A percentile compares a stretch with the other conserved stretches of the same genome.
phyloP scores from a whole-genome alignment of 2,113 vertebrate species.

The Takifugu bimaculatus region DNA sequence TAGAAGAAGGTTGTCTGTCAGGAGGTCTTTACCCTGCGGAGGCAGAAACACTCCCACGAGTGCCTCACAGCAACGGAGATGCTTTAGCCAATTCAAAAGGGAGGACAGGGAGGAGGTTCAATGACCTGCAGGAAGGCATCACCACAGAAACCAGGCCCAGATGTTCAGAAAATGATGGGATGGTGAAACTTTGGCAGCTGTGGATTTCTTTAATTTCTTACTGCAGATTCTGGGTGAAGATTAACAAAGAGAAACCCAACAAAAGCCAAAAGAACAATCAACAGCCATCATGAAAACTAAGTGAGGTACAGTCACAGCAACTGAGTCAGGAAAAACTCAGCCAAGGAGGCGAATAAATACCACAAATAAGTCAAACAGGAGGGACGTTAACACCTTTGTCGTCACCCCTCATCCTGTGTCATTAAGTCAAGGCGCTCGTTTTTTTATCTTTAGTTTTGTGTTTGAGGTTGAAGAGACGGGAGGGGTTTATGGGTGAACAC shows the following conservation, averaged over 20 bases:
- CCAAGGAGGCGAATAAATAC: constrained; percentile 57
- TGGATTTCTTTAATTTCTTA: not conserved
- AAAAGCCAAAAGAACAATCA: constrained; percentile 7
- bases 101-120: too few species aligned
- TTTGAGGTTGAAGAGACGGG: constrained; percentile 34
- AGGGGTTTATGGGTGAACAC: constrained; percentile 23
- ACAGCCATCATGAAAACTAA: constrained; percentile 22
- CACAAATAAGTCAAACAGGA: constrained; percentile 45
- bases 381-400: constrained; percentile 10
- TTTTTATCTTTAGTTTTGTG: constrained; percentile 4
- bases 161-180: too few species aligned
- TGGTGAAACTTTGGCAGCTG: too few species aligned
- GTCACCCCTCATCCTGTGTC: constrained; percentile 20
- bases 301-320: constrained; percentile 61
- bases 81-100: too few species aligned
- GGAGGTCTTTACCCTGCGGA: too few species aligned
- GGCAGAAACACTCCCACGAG: too few species aligned
- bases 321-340: constrained; percentile 40
- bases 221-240: constrained; percentile 1
- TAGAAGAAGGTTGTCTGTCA: too few species aligned
- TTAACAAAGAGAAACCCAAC: constrained; percentile 2
- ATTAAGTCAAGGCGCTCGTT: constrained; percentile 23
- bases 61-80: too few species aligned
- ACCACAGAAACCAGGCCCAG: too few species aligned
- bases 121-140: too few species aligned